These are phyloP conservation scores for Crepidodera aurea DNA, from an alignment of 2,888 invertebrate genomes.

Conservation along the genomic window DNA sequence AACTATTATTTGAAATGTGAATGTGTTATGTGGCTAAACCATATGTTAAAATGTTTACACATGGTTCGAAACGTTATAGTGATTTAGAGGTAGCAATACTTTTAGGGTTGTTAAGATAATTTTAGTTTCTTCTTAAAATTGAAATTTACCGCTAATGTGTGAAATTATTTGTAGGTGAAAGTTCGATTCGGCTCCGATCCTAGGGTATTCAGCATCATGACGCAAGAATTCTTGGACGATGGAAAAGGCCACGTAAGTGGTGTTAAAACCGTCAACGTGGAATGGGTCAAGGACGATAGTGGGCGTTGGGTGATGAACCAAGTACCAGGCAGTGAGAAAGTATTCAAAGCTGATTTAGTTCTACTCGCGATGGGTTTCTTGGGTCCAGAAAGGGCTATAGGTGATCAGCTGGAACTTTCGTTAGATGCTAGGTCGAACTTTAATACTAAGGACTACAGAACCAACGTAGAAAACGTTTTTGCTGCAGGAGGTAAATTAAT, in stretches of 20 bases:
- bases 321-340: conserved; percentile 78
- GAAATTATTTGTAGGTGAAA: conserved; percentile 62
- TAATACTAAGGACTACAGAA: conserved; percentile 85
- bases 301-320: conserved; percentile 96
- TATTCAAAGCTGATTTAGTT: conserved; percentile 88
- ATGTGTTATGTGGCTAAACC: no score
- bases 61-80: no score
- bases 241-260: conserved; percentile 89
- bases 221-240: conserved; percentile 94
- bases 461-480: conserved; percentile 90
- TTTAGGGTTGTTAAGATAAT: no score
- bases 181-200: conserved; percentile 94
- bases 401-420: conserved; percentile 79
- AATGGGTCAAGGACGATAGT: conserved; percentile 90
- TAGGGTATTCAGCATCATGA: conserved; percentile 89
- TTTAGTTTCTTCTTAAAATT: no score
- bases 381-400: conserved; percentile 91
- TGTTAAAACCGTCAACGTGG: conserved; percentile 88
- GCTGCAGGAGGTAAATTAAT: conserved; percentile 87
- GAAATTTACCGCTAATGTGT: background rate
- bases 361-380: conserved; percentile 98
- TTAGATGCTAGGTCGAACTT: conserved; percentile 94
- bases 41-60: no score
- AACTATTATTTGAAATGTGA: no score
- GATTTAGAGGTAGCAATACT: no score